These are phyloP conservation scores for Formica selysi DNA, from an alignment of 1,140 invertebrate genomes.

Conservation along the genomic window DNA sequence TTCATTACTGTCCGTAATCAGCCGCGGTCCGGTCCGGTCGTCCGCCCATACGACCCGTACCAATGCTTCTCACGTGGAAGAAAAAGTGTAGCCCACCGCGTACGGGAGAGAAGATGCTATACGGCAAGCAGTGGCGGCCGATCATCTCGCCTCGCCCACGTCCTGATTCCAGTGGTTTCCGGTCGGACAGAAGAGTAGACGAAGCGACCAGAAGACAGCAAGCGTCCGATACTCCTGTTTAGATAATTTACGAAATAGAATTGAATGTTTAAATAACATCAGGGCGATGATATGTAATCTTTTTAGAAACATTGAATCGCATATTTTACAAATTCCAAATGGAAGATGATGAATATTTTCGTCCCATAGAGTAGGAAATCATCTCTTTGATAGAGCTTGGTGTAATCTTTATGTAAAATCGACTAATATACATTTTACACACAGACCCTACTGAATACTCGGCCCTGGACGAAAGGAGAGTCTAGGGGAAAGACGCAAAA, in stretches of 20 bases:
- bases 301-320: too few species aligned
- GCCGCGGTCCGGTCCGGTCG: slow-evolving; percentile 48
- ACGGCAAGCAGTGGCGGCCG: slow-evolving; percentile 15
- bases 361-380: background rate
- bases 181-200: too few species aligned
- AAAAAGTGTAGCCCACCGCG: slow-evolving; percentile 70
- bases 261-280: background rate
- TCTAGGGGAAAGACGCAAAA: slow-evolving; percentile 27
- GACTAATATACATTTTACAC: background rate
- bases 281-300: too few species aligned
- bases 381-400: background rate
- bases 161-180: slow-evolving; percentile 2
- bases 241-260: background rate
- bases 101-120: slow-evolving; percentile 52
- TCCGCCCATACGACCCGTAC: slow-evolving; percentile 61
- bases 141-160: slow-evolving; percentile 20
- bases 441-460: slow-evolving; percentile 25
- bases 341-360: too few species aligned
- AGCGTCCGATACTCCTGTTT: too few species aligned
- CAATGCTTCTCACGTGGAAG: slow-evolving; percentile 66
- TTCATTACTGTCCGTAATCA: slow-evolving; percentile 82
- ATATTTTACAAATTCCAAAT: too few species aligned
- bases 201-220: background rate
- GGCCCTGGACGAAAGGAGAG: slow-evolving; percentile 58
- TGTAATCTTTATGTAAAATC: background rate